Base-by-base conservation (phyloP, 2,797 vertebrate genomes). In the Oceanodroma leucorhoa region DNA sequence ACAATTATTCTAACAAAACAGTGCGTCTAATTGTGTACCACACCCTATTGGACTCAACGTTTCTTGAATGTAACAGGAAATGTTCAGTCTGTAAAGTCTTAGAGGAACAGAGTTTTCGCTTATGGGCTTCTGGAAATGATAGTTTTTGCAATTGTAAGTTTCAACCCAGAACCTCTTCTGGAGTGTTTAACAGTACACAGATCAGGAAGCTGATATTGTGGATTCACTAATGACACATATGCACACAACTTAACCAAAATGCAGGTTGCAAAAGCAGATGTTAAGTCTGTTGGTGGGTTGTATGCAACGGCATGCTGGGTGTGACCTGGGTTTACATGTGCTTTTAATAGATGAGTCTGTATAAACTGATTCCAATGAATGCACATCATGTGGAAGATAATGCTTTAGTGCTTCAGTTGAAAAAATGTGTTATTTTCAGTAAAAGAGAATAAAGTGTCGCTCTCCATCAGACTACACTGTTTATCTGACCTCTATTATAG, bases 301-400 rank as follows among this genome's bases (percentile, higher is more conserved):
- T 38, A 75, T 45, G 67, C 45, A 87, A 69, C 1, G 2, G 13
- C 29, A 41, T 43, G 76, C 10, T 50, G 58, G 82, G 65, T 73
- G 48, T 60, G 34, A 72, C 84, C 40, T 64, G 61, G 5, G 7
- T 70, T 94, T 95, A 78, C 92, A 93, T 6, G 6, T 91, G 89
- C 87, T 97, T 97, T 93, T 70, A 89, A 96, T 95, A 90, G 76
- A 51, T 21, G 79, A 50, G n/a, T 84, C 81, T 88, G 23, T 65
- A 82, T 73, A 73, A 91, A 69, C 57, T 61, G 29, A 88, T 81
- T 87, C 54, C 78, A 91, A 20, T 86, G 50, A 77, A 92, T 20
- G 34, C 29, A 55, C 64, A 75, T 83, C 91, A 88, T 71, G 43
- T 72, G 54, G 70, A 92, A 93, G 91, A 94, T 77, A 58, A 66